Conservation (phyloP, 2,888 invertebrate genomes). For the Rhabditoides inermis region DNA sequence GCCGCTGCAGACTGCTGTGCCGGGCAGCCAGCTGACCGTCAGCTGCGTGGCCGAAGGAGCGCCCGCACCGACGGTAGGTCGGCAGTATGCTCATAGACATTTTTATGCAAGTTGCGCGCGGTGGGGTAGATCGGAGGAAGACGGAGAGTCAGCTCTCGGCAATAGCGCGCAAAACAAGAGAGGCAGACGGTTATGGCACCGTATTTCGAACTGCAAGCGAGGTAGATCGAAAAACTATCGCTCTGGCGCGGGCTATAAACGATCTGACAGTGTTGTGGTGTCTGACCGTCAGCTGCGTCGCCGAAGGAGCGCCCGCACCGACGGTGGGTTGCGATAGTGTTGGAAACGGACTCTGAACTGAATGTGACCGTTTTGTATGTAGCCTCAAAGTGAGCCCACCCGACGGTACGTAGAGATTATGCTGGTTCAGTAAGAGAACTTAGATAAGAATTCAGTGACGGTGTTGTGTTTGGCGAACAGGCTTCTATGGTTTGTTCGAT, state of each 20-base stretch:
- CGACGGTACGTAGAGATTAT: background rate
- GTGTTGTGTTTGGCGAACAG: too few relatives aligned
- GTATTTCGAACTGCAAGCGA: too few relatives aligned
- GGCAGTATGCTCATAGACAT: too few relatives aligned
- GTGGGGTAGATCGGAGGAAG: too few relatives aligned
- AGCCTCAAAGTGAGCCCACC: background rate
- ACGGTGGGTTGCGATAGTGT: slow-evolving; percentile 12
- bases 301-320: slow-evolving; percentile 55
- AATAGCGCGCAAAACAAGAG: too few relatives aligned
- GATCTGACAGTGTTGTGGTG: background rate
- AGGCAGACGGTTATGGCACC: too few relatives aligned
- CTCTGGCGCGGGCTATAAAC: too few relatives aligned
- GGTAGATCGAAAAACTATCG: too few relatives aligned
- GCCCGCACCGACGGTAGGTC: slow-evolving; percentile 54
- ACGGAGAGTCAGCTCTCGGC: too few relatives aligned
- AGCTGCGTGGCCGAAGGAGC: slow-evolving; percentile 52
- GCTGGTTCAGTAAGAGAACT: too few relatives aligned
- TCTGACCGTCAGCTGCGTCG: slow-evolving; percentile 54
- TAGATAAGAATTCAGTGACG: too few relatives aligned
- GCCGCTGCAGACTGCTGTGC: slow-evolving; percentile 27
- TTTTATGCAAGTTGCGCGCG: too few relatives aligned
- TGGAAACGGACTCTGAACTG: background rate
- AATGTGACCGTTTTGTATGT: background rate
- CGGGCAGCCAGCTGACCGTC: slow-evolving; percentile 45
- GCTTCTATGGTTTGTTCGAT: background rate